Conservation (phyloP, 2,113 vertebrate species). For the Rhinichthys klamathensis region DNA sequence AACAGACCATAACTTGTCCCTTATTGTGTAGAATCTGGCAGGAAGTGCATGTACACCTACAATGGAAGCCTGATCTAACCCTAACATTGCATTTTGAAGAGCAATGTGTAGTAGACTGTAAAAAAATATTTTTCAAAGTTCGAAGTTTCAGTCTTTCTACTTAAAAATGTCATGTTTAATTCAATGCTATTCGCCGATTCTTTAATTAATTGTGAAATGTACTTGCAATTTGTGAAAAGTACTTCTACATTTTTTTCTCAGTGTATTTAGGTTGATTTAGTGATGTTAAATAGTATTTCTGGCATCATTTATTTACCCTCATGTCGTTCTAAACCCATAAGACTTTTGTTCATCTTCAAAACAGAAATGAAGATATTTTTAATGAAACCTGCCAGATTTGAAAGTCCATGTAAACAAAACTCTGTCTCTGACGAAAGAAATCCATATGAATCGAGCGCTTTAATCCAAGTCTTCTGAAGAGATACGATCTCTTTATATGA, state of each 20-base stretch:
- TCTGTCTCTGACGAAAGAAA: background rate
- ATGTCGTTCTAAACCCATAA: background rate
- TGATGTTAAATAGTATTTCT: background rate
- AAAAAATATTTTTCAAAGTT: too few relatives aligned
- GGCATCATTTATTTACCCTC: background rate
- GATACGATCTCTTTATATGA: background rate
- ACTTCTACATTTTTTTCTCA: too few relatives aligned
- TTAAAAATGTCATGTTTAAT: too few relatives aligned
- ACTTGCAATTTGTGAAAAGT: too few relatives aligned
- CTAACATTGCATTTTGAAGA: background rate
- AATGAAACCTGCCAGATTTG: background rate
- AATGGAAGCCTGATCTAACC: background rate
- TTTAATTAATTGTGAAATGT: too few relatives aligned
- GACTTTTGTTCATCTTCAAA: background rate
- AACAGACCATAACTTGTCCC: background rate
- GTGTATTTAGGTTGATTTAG: background rate
- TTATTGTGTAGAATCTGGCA: background rate
- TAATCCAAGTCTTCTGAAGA: background rate
- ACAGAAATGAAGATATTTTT: background rate
- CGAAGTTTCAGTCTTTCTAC: too few relatives aligned
- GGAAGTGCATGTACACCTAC: background rate
- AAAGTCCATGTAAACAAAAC: too few relatives aligned
- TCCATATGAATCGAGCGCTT: background rate
- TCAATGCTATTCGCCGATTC: too few relatives aligned
- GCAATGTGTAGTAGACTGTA: background rate